Percentiles rank a stretch among this genome's conserved stretches.
Evolutionary conservation across 1,140 invertebrate species (phyloP).

Genomic region (Onthophagus taurus): DNA sequence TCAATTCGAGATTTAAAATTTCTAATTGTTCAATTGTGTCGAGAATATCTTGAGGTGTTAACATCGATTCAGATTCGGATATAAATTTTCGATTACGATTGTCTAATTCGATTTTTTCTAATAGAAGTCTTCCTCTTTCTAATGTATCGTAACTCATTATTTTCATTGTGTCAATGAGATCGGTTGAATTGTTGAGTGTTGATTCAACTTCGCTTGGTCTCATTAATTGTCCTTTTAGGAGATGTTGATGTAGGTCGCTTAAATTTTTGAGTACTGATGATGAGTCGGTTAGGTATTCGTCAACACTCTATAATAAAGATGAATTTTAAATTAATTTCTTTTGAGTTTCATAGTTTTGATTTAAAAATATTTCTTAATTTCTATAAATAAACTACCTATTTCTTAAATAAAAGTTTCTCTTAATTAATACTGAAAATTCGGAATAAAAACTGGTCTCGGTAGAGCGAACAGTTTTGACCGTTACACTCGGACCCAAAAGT

Average conservation of each 20-base stretch:
- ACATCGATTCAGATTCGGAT: constrained; percentile 35
- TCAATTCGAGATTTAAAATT: constrained; percentile 46
- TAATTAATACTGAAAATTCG: too few relatives aligned
- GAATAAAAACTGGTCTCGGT: too few relatives aligned
- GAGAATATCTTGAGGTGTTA: constrained; percentile 47
- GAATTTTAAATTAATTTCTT: neutral
- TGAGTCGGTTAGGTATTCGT: constrained; percentile 48
- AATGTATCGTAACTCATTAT: constrained; percentile 35
- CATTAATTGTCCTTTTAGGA: constrained; percentile 37
- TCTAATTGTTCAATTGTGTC: constrained; percentile 50
- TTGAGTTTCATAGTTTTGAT: too few relatives aligned
- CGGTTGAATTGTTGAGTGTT: constrained; percentile 38
- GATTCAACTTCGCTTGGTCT: constrained; percentile 41
- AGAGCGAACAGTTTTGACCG: too few relatives aligned
- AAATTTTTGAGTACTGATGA: constrained; percentile 44
- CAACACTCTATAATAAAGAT: constrained; percentile 44
- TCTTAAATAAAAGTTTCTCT: too few relatives aligned
- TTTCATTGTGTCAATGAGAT: constrained; percentile 39
- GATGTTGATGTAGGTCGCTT: constrained; percentile 43
- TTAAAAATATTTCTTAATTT: too few relatives aligned
- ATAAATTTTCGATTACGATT: constrained; percentile 33
- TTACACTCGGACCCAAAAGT: too few relatives aligned
- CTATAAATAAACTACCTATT: too few relatives aligned
- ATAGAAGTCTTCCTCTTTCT: constrained; percentile 27
- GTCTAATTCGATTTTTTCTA: constrained; percentile 34